Percentiles rank a stretch among this genome's conserved stretches.
Evolutionary conservation across 2,797 vertebrate species (phyloP).

Genomic region (Chanos chanos): DNA sequence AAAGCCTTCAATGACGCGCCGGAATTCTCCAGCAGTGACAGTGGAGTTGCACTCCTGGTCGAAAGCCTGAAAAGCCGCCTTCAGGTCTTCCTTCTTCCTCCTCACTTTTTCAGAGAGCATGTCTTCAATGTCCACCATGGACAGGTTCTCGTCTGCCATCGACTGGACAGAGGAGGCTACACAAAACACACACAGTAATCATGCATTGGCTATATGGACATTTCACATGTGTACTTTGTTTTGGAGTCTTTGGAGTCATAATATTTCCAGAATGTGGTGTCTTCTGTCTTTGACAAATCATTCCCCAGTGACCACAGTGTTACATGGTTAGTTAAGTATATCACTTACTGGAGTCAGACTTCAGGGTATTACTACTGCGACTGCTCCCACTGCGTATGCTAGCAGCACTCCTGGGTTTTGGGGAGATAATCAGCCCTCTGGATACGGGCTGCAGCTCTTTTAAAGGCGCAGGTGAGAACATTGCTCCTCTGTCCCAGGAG

Average conservation of each 20-base stretch:
- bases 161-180: constrained; percentile 47
- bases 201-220: background rate
- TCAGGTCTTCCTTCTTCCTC: constrained; percentile 57
- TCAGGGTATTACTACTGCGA: background rate
- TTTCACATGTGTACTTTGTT: background rate
- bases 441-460: constrained; percentile 32
- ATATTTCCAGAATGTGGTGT: background rate
- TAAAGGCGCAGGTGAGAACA: constrained; percentile 30
- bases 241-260: background rate
- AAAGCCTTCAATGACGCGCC: constrained; percentile 53
- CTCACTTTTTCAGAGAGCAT: constrained; percentile 57
- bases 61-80: constrained; percentile 57
- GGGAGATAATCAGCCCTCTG: constrained; percentile 31
- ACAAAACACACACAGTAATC: background rate
- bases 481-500: background rate
- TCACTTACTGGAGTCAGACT: constrained; percentile 27
- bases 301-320: background rate
- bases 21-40: constrained; percentile 65
- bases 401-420: constrained; percentile 29
- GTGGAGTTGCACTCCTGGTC: constrained; percentile 51
- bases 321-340: constrained; percentile 20
- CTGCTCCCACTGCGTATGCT: background rate
- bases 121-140: constrained; percentile 51
- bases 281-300: background rate
- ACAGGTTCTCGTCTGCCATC: constrained; percentile 52